Percentiles rank a stretch among this genome's conserved stretches.
These are phyloP conservation scores for Pocillopora meandrina DNA, from an alignment of 92 coral and sea anemone genomes.

Conservation along the genomic window DNA sequence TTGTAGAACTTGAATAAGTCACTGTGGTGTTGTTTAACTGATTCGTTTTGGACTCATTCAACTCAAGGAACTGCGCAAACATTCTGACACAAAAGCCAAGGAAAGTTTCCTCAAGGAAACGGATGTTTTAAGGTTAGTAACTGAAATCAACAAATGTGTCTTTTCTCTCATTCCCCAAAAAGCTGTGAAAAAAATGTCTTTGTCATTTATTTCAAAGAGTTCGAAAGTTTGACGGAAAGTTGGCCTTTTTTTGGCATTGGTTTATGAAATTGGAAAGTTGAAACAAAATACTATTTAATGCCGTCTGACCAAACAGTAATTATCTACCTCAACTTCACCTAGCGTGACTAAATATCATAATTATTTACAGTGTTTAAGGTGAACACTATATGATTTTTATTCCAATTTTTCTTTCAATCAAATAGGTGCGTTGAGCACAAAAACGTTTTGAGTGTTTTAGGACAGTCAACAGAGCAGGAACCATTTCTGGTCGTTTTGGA, in stretches of 20 bases:
- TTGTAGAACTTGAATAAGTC: background rate
- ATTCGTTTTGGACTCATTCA: background rate
- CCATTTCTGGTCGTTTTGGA: slow-evolving; percentile 71
- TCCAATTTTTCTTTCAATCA: background rate
- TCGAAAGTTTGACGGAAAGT: too few species aligned
- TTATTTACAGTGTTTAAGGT: too few species aligned
- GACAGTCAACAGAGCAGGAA: slow-evolving; percentile 70
- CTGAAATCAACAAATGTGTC: background rate
- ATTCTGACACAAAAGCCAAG: slow-evolving; percentile 49
- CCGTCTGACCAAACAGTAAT: too few species aligned
- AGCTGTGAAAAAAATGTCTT: background rate
- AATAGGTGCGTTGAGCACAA: slow-evolving; percentile 64
- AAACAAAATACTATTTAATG: too few species aligned
- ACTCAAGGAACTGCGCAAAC: slow-evolving; percentile 55
- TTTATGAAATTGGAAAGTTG: too few species aligned
- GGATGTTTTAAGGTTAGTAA: slow-evolving; percentile 61
- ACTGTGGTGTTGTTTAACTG: background rate
- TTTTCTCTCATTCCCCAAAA: background rate
- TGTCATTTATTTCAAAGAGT: too few species aligned
- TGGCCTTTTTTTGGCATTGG: too few species aligned
- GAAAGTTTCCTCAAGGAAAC: slow-evolving; percentile 62
- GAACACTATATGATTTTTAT: background rate
- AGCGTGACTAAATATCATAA: too few species aligned
- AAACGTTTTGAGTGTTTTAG: slow-evolving; percentile 66
- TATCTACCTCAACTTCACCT: too few species aligned